Percentiles rank a stretch among this genome's conserved stretches.
phyloP scores from a whole-genome alignment of 2,888 invertebrate genomes.

The Xestia xanthographa region DNA sequence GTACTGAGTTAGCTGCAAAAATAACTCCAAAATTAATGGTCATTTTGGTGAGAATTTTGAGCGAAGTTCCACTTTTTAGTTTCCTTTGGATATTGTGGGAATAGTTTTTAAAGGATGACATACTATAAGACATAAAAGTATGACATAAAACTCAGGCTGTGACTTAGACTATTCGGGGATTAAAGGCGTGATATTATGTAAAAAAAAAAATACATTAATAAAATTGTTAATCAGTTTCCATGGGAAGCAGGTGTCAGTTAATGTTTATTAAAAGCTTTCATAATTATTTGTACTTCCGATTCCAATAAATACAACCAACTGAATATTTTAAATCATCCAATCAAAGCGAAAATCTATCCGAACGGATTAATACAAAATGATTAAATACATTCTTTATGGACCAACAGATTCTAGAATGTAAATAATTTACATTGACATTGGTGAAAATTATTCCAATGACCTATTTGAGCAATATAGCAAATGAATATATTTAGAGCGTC shows the following conservation, averaged over 20 bases:
- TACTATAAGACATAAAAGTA: not conserved
- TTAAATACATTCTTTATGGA: constrained; percentile 33
- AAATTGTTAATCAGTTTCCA: not conserved
- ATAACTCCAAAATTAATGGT: constrained; percentile 1
- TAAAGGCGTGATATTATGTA: not conserved
- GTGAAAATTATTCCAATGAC: constrained; percentile 18
- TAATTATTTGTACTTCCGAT: not conserved
- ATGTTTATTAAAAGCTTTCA: not conserved
- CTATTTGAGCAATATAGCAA: constrained; percentile 5
- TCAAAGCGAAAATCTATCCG: not conserved
- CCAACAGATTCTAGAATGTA: constrained; percentile 20
- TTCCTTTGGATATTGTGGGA: not conserved
- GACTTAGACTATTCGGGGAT: not conserved
- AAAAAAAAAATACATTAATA: not conserved
- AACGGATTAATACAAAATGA: constrained; percentile 18
- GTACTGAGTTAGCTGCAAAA: constrained; percentile 5
- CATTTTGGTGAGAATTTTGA: constrained; percentile 10
- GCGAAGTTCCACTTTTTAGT: not conserved
- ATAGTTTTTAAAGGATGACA: not conserved
- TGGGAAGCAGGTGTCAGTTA: not conserved
- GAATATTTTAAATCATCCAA: not conserved
- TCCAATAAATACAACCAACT: not conserved
- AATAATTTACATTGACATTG: constrained; percentile 18
- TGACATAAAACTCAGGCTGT: too few species aligned
- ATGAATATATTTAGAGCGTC: constrained; percentile 26